Base-by-base conservation (phyloP, 2,113 vertebrate species). In the Otolemur garnettii region DNA sequence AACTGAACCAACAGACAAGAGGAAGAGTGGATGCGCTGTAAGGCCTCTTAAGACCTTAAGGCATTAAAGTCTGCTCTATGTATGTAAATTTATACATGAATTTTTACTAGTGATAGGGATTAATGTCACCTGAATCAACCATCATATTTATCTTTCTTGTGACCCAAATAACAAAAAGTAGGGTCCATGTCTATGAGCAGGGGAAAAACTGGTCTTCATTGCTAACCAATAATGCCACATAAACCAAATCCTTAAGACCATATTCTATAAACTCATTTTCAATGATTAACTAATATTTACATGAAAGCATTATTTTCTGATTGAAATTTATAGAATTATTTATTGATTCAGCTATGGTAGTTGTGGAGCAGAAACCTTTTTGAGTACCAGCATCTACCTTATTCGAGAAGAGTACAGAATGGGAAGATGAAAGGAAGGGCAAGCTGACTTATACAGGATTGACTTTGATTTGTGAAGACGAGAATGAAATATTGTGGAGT, bases 381-480 rank as follows among this genome's bases (percentile, higher is more conserved):
- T 66, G 6, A 91, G 28, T 62, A 26, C 7, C 71, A 30, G 45
- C 21, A 17, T 30, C 62, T 84, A 60, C 79, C 71, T 68, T 77
- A 7, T 7, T 62, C 2, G 18, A 22, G 38, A 72, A 62, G 18
- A 75, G 13, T 53, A 33, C 28, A 80, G 59, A 86, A 28, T 35
- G 91, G 64, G 85, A 80, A 80, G 69, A 57, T 87, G 28, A 90
- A 94, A 84, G 62, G 57, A 82, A 92, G 78, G 59, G 14, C 2
- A 2, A 77, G 45, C 35, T 93, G 64, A 86, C 59, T 93, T 84
- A 50, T 33, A 57, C 77, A 64, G 30, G 33, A 12, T 42, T 84
- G 26, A 94, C 64, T 85, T 88, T 91, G 95, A 95, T 93, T 90
- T 96, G 80, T 92, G 87, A 90, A 26, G 19, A 64, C 71, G 45